Evolutionary conservation across 2,797 vertebrate genomes (phyloP).

Genomic region (Australoheros facetus): DNA sequence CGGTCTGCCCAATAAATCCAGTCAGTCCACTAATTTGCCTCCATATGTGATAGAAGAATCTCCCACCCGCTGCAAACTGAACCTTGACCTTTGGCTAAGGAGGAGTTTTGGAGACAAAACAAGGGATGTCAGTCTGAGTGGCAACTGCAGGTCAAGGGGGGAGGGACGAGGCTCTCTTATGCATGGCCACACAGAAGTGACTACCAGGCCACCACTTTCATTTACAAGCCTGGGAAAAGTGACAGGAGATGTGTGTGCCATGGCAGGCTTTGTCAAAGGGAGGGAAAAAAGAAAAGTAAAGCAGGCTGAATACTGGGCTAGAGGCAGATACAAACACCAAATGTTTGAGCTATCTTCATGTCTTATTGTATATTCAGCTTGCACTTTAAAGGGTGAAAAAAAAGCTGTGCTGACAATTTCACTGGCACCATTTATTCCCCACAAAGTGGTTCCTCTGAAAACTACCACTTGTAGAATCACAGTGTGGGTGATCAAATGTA

Average conservation of each 20-base stretch:
- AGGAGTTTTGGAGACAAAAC: constrained; percentile 57
- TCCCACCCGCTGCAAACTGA: constrained; percentile 53
- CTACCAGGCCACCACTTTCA: constrained; percentile 23
- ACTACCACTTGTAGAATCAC: not conserved
- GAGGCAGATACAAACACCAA: not conserved
- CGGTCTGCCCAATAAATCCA: constrained; percentile 23
- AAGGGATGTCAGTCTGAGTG: constrained; percentile 67
- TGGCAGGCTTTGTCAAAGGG: constrained; percentile 32
- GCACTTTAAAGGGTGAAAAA: not conserved
- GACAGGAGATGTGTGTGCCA: constrained; percentile 54
- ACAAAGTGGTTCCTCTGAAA: not conserved
- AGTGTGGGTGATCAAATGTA: not conserved
- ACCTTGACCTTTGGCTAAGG: constrained; percentile 67
- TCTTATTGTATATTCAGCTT: not conserved
- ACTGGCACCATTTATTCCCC: not conserved
- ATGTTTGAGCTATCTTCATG: not conserved
- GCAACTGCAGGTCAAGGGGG: constrained; percentile 68
- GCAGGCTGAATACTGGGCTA: not conserved
- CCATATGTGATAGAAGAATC: constrained; percentile 46
- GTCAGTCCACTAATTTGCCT: constrained; percentile 49
- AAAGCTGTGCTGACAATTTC: rapidly evolving
- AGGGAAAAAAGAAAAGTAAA: not conserved
- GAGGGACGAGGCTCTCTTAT: constrained; percentile 58
- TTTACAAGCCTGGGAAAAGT: constrained; percentile 54
- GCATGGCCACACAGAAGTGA: constrained; percentile 68